Evolutionary conservation across 2,888 invertebrate species (phyloP).

Genomic region (Schizaphis graminum): DNA sequence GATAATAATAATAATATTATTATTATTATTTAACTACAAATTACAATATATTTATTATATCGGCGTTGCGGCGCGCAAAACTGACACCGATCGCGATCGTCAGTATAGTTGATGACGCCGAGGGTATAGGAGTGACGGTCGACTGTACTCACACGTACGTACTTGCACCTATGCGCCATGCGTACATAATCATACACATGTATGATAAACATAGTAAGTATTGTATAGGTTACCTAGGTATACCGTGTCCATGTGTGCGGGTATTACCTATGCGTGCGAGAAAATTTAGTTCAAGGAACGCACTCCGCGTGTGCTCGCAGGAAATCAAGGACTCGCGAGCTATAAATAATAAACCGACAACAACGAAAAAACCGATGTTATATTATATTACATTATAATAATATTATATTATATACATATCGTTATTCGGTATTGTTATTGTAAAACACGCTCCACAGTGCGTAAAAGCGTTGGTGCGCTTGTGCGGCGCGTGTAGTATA

Average conservation of each 20-base stretch:
- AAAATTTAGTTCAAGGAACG: constrained; percentile 43
- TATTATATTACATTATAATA: not conserved
- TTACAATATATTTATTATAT: not conserved
- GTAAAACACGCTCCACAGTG: not conserved
- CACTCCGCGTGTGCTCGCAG: not conserved
- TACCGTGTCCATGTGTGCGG: not conserved
- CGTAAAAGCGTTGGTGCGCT: not conserved
- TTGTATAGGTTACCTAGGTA: not conserved
- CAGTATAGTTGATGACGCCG: not conserved
- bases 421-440: constrained; percentile 5
- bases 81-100: not conserved
- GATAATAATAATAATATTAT: not conserved
- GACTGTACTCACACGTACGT: not conserved
- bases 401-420: not conserved
- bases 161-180: not conserved
- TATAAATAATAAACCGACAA: constrained; percentile 8
- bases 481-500: not conserved
- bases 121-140: constrained; percentile 32
- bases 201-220: not conserved
- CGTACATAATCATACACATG: not conserved
- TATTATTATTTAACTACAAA: not conserved
- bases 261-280: not conserved
- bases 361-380: constrained; percentile 19
- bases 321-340: constrained; percentile 49
- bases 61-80: not conserved